These are phyloP conservation scores for Ciona savignyi DNA, from an alignment of 23 tunicate genomes.

Conservation along the genomic window DNA sequence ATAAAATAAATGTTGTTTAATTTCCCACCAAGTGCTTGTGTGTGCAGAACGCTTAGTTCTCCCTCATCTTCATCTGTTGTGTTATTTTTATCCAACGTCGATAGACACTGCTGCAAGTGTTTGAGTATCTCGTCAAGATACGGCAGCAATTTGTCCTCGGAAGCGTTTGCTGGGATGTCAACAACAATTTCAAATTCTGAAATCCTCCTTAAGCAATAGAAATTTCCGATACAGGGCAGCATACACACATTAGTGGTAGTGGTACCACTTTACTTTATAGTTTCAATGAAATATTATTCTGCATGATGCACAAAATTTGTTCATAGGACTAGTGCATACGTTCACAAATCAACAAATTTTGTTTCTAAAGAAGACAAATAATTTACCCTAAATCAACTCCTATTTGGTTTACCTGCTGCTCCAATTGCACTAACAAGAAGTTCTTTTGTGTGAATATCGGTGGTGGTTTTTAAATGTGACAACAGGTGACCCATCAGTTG, in stretches of 20 bases:
- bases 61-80: conserved; percentile 27
- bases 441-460: conserved; percentile 45
- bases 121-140: conserved; percentile 45
- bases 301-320: no score
- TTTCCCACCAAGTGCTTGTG: conserved; percentile 71
- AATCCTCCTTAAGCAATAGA: no score
- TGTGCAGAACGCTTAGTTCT: conserved; percentile 35
- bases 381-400: no score
- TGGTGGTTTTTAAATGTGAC: conserved; percentile 12
- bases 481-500: conserved; percentile 51
- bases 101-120: conserved; percentile 37
- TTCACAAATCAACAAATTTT: no score
- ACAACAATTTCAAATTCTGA: neutral
- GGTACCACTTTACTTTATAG: no score
- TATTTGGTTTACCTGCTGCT: conserved; percentile 60
- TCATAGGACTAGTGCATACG: no score
- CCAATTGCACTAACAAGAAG: conserved; percentile 71
- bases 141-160: conserved; percentile 59
- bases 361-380: no score
- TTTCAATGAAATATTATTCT: no score
- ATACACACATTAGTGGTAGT: no score
- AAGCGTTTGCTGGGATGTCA: conserved; percentile 53
- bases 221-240: no score
- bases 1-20: no score
- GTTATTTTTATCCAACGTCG: conserved; percentile 7